These are phyloP conservation scores for Ectobius pallidus DNA, from an alignment of 2,888 invertebrate species.

Conservation along the genomic window DNA sequence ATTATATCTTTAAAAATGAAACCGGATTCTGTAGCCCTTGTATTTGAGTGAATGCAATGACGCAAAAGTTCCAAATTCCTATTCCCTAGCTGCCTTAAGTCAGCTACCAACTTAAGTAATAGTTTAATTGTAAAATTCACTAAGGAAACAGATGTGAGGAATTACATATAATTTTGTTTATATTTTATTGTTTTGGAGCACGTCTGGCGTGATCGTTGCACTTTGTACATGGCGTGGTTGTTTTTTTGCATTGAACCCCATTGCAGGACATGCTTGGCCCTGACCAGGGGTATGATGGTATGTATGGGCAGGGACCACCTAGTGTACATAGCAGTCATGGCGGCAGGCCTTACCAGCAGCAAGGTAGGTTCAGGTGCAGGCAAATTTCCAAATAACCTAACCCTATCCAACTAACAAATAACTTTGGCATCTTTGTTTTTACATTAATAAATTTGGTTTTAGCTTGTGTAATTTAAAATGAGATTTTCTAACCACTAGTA, in stretches of 20 bases:
- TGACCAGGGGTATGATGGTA: conserved; percentile 91
- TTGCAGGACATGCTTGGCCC: conserved; percentile 87
- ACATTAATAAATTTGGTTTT: neutral
- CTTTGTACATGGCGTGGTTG: conserved; percentile 24
- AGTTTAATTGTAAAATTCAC: too few species aligned
- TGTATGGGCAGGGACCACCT: conserved; percentile 91
- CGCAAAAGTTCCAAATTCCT: too few species aligned
- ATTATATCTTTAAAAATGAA: too few species aligned
- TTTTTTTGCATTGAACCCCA: conserved; percentile 41
- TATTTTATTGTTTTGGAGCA: conserved; percentile 24
- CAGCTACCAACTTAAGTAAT: too few species aligned
- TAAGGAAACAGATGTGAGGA: neutral
- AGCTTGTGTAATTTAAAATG: neutral
- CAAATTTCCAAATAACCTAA: neutral
- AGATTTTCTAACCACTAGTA: neutral
- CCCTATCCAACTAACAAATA: neutral
- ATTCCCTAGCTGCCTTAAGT: too few species aligned
- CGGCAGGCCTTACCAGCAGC: conserved; percentile 79
- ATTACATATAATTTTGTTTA: neutral
- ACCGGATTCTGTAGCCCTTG: too few species aligned
- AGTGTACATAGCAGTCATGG: conserved; percentile 82
- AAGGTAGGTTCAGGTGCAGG: conserved; percentile 68
- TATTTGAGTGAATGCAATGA: too few species aligned
- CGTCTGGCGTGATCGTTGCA: conserved; percentile 18
- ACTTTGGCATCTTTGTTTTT: neutral